These are phyloP conservation scores for Epicampocera succincta DNA, from an alignment of 2,888 invertebrate genomes.

Conservation along the genomic window DNA sequence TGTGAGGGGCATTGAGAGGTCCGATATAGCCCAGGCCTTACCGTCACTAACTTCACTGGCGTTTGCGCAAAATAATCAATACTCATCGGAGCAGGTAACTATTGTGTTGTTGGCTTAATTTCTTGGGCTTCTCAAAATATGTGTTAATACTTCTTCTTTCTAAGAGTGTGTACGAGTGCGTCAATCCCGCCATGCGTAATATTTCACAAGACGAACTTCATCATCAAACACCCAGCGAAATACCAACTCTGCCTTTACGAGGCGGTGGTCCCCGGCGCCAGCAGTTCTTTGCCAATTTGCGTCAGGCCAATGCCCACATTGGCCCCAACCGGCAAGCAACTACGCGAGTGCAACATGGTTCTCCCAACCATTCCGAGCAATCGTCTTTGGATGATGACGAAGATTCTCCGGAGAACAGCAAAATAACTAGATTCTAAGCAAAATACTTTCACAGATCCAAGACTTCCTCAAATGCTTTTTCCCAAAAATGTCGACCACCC, in stretches of 20 bases:
- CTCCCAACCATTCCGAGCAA: constrained; percentile 76
- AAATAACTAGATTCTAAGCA: constrained; percentile 80
- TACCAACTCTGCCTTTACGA: constrained; percentile 81
- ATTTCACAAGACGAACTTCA: constrained; percentile 79
- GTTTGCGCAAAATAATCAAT: constrained; percentile 82
- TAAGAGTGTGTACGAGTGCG: constrained; percentile 84
- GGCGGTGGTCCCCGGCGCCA: constrained; percentile 80
- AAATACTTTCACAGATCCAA: not conserved
- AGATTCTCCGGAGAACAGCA: constrained; percentile 78
- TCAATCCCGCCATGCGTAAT: constrained; percentile 83
- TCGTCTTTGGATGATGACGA: constrained; percentile 75
- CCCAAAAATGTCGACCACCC: not conserved
- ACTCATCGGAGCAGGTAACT: constrained; percentile 81
- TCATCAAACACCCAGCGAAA: constrained; percentile 81
- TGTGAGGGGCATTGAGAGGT: constrained; percentile 85
- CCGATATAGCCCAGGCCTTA: constrained; percentile 83
- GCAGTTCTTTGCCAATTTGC: constrained; percentile 80
- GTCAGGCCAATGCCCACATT: constrained; percentile 80
- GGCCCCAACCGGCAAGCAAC: constrained; percentile 77
- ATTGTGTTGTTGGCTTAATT: not conserved
- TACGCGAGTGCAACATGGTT: constrained; percentile 72
- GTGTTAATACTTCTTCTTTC: not conserved
- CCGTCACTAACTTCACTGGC: constrained; percentile 82
- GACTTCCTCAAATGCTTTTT: constrained; percentile 35
- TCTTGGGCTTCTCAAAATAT: not conserved